Conservation (phyloP, 30 jellyfish, hydroid and myxozoan genomes). For the Clytia hemisphaerica region DNA sequence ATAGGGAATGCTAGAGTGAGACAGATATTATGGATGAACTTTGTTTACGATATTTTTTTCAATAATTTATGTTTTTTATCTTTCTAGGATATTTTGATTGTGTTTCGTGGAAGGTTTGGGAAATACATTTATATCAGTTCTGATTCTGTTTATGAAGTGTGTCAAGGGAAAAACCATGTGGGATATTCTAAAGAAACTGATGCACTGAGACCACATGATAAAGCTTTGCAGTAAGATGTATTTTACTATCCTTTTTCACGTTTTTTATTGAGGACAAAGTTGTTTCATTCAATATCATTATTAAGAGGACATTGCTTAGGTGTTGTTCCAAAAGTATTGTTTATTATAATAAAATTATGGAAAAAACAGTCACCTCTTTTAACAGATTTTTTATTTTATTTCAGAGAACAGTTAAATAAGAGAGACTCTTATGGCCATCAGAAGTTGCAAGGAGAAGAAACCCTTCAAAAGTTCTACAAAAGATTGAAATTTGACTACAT, state of each 20-base stretch:
- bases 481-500: constrained; percentile 1
- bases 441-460: constrained; percentile 36
- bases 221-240: too few relatives aligned
- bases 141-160: constrained; percentile 43
- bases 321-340: too few relatives aligned
- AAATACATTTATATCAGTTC: constrained; percentile 34
- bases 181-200: constrained; percentile 28
- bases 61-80: neutral
- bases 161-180: constrained; percentile 11
- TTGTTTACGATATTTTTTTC: too few relatives aligned
- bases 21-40: too few relatives aligned
- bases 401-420: constrained; percentile 3
- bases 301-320: too few relatives aligned
- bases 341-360: too few relatives aligned
- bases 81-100: constrained; percentile 27
- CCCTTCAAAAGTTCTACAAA: constrained; percentile 4
- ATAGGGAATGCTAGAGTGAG: too few relatives aligned
- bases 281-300: too few relatives aligned
- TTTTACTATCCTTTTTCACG: too few relatives aligned
- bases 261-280: too few relatives aligned
- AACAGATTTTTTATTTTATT: neutral
- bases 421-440: constrained; percentile 23
- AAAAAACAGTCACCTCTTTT: too few relatives aligned
- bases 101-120: constrained; percentile 20
- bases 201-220: constrained; percentile 32